Evolutionary conservation across 2,888 invertebrate genomes (phyloP), one percentile per base, ranked within the genome.

Genomic region (Callyntrura sp.): DNA sequence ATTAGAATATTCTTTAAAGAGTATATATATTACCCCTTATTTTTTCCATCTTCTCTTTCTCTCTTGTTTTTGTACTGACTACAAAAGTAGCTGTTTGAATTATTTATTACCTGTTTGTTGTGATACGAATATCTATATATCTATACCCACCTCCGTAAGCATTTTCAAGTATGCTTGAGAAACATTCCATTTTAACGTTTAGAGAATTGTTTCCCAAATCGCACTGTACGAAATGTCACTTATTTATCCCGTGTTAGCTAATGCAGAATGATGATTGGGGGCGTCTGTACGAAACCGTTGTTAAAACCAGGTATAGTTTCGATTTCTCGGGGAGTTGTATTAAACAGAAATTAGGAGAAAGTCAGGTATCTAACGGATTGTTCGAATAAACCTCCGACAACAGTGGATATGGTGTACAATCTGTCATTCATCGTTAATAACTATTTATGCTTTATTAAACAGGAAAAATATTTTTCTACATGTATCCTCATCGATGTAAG

Each of bases 241-340:
- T n/a, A 35, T 70, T 11, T 35, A 6, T n/a, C 73, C 12, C 48
- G 8, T 73, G 8, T 43, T 70, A 28, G 23, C 14, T 23, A 65
- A 43, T 14, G 28, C 35, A 17, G 14, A n/a, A 57, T 17, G 3
- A 23, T n/a, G n/a, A n/a, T n/a, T n/a, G 35, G 73, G 73, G 73
- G 48, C 73, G 73, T 73, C 73, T 73, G 73, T 73, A 73, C 73
- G 48, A 48, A 12, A 73, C 73, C 73, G 20, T 73, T 11, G 48
- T 65, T 12, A 12, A 65, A 73, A 14, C 9, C 9, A 35, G 6
- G 3, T 6, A 35, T 35, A 35, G 3, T 35, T 35, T 2, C 3
- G 6, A 35, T 35, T 35, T 35, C 11, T 8, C 11, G 4, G 0
- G 1, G 11, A 25, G 3, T 62, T 62, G 62, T 23, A 25, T 5